Base-by-base conservation (phyloP, 2,113 vertebrate species). In the Taxidea taxus region DNA sequence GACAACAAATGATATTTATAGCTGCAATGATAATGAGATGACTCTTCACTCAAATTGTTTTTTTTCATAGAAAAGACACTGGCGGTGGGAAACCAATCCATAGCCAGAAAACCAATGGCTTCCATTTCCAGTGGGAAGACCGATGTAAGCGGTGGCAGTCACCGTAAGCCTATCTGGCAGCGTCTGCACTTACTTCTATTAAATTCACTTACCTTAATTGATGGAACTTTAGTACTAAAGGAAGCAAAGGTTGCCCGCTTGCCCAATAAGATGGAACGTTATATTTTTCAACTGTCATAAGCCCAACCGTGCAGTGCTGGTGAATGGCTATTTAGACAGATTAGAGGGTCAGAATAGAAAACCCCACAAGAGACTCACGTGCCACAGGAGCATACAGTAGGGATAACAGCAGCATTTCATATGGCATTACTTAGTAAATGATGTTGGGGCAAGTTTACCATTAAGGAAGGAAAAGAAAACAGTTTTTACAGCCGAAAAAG, bases 1-100 rank as follows among this genome's bases (percentile, higher is more conserved):
- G 74, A 70, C 37, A 27, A 92, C 42, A 83, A 92, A 90, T 77
- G n/a, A 77, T 86, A 90, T 51, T 90, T 83, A 83, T 37, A 72
- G 87, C 23, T 31, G 27, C 37, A 64, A 49, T 42, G 78, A 64
- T 77, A 86, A 92, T 90, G 74, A 78, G 31, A 37, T 37, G 21
- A 29, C 49, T 49, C 27, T 82, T 74, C n/a, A 34, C 49, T 72
- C 8, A 12, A 70, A 42, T 87, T 84, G 23, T 20, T 92, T 66
- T 88, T 89, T 27, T 42, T 56, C 23, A 21, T 15, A n/a, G n/a
- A 66, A 86, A 92, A 86, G 84, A 56, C 91, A 81, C 7, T 13
- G 37, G 20, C 42, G 23, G 7, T 51, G 54, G n/a, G n/a, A 60
- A 89, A 27, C 7, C 42, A 68, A 77, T 8, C 27, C 62, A 13